A percentile compares a stretch with the other conserved stretches of the same genome.
phyloP scores from a whole-genome alignment of 2,797 vertebrate genomes.

The Scolopax rusticola region DNA sequence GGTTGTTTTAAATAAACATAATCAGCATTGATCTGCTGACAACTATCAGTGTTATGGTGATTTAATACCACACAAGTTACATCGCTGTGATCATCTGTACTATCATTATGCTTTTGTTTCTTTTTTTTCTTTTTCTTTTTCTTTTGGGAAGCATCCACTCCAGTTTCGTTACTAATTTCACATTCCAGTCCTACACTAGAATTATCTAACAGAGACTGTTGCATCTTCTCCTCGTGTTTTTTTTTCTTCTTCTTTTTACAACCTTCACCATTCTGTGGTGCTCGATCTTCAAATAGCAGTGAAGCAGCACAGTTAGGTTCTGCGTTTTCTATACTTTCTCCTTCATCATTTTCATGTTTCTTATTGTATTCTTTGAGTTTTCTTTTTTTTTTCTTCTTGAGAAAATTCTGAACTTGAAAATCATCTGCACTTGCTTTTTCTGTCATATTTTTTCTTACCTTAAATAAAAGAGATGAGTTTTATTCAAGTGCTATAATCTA shows the following conservation, averaged over 20 bases:
- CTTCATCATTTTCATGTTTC: not conserved
- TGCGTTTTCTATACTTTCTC: not conserved
- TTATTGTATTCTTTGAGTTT: not conserved
- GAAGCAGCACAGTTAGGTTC: not conserved
- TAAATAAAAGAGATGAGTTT: not conserved
- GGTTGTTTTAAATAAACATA: not conserved
- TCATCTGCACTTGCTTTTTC: not conserved
- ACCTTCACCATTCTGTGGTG: not conserved
- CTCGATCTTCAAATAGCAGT: not conserved
- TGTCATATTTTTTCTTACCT: conserved; percentile 5
- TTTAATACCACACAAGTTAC: not conserved
- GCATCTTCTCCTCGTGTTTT: accelerated
- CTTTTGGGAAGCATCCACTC: not conserved
- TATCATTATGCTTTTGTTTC: accelerated
- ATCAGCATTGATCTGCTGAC: not conserved
- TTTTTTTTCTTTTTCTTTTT: conserved; percentile 38
- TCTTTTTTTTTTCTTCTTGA: conserved; percentile 52
- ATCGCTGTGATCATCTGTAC: not conserved
- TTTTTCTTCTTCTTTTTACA: not conserved
- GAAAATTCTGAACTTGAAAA: not conserved
- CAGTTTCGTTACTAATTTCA: not conserved
- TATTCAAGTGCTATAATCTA: not conserved
- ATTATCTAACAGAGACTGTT: not conserved
- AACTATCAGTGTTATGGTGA: not conserved
- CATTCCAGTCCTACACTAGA: not conserved